phyloP scores from a whole-genome alignment of 2,888 invertebrate genomes.

The Leptopilina myrica region DNA sequence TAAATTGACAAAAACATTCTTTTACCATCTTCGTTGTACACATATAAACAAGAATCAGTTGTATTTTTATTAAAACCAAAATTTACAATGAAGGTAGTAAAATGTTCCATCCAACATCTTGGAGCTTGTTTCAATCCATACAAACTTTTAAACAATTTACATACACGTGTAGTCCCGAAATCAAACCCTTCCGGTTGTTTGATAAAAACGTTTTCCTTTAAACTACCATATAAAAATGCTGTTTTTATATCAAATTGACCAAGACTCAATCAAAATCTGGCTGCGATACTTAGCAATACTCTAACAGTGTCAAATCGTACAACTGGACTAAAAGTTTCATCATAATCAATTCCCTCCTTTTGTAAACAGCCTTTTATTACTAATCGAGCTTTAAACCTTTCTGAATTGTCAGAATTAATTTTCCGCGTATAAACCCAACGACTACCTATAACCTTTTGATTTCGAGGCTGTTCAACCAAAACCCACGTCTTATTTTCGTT shows the following conservation, averaged over 20 bases:
- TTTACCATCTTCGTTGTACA: slow-evolving; percentile 17
- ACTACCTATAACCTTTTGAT: slow-evolving; percentile 40
- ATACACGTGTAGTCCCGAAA: not conserved
- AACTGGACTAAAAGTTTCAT: slow-evolving; percentile 52
- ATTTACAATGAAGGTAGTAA: slow-evolving; percentile 19
- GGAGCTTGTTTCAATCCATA: slow-evolving; percentile 41
- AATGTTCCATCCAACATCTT: slow-evolving; percentile 39
- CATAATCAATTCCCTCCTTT: slow-evolving; percentile 46
- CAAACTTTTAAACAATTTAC: slow-evolving; percentile 30
- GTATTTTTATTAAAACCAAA: slow-evolving; percentile 29
- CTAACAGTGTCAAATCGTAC: slow-evolving; percentile 48
- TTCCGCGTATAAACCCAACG: slow-evolving; percentile 47
- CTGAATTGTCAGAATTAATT: not conserved
- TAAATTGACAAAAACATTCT: slow-evolving; percentile 38
- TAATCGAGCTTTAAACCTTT: slow-evolving; percentile 50
- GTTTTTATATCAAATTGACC: slow-evolving; percentile 7
- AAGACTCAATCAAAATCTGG: not conserved
- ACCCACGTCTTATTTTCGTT: slow-evolving; percentile 47
- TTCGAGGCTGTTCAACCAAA: slow-evolving; percentile 43
- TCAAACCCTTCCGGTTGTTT: slow-evolving; percentile 14
- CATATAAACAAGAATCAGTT: slow-evolving; percentile 42
- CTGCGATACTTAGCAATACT: slow-evolving; percentile 22
- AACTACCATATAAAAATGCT: not conserved
- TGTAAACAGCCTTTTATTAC: slow-evolving; percentile 47
- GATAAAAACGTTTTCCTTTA: slow-evolving; percentile 11